Evolutionary conservation across 1,140 invertebrate genomes (phyloP).

Genomic region (Orius laevigatus): DNA sequence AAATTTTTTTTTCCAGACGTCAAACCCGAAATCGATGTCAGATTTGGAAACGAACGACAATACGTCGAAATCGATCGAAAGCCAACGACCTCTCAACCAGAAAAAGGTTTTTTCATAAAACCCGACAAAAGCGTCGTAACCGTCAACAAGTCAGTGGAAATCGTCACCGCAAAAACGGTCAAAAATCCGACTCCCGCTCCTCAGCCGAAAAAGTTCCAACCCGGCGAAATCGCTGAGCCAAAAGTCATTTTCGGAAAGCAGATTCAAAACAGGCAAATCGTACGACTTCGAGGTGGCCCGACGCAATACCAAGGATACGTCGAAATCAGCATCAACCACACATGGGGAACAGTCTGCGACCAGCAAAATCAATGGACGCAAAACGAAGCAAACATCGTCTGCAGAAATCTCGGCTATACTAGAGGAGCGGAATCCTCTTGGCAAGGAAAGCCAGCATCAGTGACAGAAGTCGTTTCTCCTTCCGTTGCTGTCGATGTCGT

Average conservation of each 20-base stretch:
- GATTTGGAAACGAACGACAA: too few relatives aligned
- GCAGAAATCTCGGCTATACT: constrained; percentile 34
- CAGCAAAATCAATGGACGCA: constrained; percentile 31
- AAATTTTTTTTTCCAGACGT: too few relatives aligned
- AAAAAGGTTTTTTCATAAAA: too few relatives aligned
- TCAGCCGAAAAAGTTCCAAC: too few relatives aligned
- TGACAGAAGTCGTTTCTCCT: constrained; percentile 7
- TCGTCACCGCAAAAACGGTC: not conserved
- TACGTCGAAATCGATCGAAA: too few relatives aligned
- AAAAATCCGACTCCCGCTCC: not conserved
- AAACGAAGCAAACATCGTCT: constrained; percentile 36
- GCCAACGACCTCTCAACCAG: too few relatives aligned
- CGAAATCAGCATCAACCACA: constrained; percentile 29
- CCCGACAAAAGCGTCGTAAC: too few relatives aligned
- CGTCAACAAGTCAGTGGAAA: too few relatives aligned
- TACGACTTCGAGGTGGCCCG: constrained; percentile 34
- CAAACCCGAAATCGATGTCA: too few relatives aligned
- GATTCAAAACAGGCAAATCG: constrained; percentile 24
- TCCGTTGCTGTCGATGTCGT: constrained; percentile 26
- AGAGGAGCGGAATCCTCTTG: constrained; percentile 34
- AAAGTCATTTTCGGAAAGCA: too few relatives aligned
- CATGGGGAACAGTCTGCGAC: constrained; percentile 38
- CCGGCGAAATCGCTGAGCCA: too few relatives aligned
- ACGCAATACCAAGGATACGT: constrained; percentile 34
- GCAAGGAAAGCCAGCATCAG: constrained; percentile 28